These are phyloP conservation scores for Daboia siamensis DNA, from an alignment of 2,113 vertebrate species.

Conservation along the genomic window DNA sequence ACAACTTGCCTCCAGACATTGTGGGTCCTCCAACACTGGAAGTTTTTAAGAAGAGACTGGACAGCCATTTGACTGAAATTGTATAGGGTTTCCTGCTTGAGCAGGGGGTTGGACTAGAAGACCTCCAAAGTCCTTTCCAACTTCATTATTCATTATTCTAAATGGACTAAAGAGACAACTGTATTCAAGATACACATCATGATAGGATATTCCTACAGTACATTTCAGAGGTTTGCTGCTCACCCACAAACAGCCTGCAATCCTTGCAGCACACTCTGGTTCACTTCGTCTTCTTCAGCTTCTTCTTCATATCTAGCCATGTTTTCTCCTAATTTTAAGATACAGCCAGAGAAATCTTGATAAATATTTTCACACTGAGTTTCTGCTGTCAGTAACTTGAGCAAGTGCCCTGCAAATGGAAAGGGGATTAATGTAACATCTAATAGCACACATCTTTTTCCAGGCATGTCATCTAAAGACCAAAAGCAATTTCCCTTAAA, in stretches of 20 bases:
- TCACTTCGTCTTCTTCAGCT: conserved; percentile 53
- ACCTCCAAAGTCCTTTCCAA: not conserved
- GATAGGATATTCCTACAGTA: not conserved
- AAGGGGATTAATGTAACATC: not conserved
- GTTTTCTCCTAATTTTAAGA: conserved; percentile 72
- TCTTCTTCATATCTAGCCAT: conserved; percentile 66
- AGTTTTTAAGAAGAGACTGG: not conserved
- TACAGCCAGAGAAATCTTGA: conserved; percentile 72
- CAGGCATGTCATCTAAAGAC: not conserved
- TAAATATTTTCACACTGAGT: conserved; percentile 65
- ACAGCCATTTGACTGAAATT: not conserved
- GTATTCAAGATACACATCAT: not conserved
- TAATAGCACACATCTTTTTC: not conserved
- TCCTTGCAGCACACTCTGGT: conserved; percentile 63
- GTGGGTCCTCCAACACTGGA: not conserved
- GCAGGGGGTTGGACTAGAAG: not conserved
- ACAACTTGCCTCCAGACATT: not conserved
- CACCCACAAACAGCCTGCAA: conserved; percentile 67
- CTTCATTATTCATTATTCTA: not conserved
- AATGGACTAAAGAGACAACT: not conserved
- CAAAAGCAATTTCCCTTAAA: not conserved
- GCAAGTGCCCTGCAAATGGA: conserved; percentile 51
- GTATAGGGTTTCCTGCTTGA: not conserved
- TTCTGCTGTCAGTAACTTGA: conserved; percentile 49
- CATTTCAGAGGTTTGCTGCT: conserved; percentile 24